Base-by-base conservation (phyloP, 1,140 invertebrate genomes). In the Asbolus verrucosus region DNA sequence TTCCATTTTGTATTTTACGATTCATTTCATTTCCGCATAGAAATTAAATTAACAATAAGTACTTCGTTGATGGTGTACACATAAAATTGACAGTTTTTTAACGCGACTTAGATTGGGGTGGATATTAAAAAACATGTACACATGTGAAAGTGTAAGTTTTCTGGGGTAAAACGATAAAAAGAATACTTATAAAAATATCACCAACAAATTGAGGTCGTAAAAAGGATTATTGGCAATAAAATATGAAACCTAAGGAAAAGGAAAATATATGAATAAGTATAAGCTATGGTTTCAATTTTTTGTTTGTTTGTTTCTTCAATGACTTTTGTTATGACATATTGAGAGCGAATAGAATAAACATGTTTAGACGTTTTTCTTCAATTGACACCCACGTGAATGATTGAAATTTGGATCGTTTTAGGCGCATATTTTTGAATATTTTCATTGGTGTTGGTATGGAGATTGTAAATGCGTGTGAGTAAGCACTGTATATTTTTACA, bases 401-500 rank as follows among this genome's bases (percentile, higher is more conserved):
- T 36, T 36, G 9, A 36, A 36, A n/a, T 36, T 6, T 11, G 5
- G 33, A 36, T 36, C 11, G n/a, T 4, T 5, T 36, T 11, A n/a
- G 33, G n/a, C n/a, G 9, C 39, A 43, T 16, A 18, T 43, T 16
- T 43, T 14, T 16, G 15, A 43, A 43, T 6, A 43, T 54, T 54
- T 54, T 54, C n/a, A 54, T 54, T 54, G 14, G 41, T 46, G 41
- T 46, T 46, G 16, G n/a, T 9, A 46, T 27, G 24, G 24, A 27
- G 8, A 27, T 27, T 27, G 24, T 27, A 27, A 46, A 46, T 19
- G 41, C 9, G 41, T 46, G 46, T 27, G 19, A 27, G 46, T 27
- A 54, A 54, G 46, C 3, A 9, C 27, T 54, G 46, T 54, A 54
- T 54, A 54, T 54, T 54, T 54, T 54, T 54, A 27, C 19, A 54